Conservation (phyloP, 1,140 invertebrate genomes). For the Bombus sylvicola region DNA sequence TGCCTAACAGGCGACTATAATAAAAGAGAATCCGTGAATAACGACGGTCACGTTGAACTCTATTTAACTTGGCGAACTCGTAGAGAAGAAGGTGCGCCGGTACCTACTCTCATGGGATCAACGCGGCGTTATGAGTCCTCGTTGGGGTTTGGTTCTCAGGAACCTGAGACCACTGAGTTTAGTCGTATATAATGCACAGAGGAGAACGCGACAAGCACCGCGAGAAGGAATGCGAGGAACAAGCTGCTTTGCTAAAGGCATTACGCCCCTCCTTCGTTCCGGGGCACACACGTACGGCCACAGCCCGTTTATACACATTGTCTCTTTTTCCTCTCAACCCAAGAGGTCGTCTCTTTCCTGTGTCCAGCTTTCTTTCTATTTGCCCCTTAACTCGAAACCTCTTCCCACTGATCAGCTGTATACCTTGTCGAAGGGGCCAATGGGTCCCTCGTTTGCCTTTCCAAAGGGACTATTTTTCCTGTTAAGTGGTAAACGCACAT, state of each 20-base stretch:
- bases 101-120: conserved; percentile 41
- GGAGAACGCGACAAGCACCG: conserved; percentile 55
- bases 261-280: conserved; percentile 30
- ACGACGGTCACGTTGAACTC: conserved; percentile 24
- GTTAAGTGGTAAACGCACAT: background rate
- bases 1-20: background rate
- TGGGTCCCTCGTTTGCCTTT: background rate
- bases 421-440: background rate
- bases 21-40: conserved; percentile 31
- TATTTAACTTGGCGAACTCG: conserved; percentile 29
- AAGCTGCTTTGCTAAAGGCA: conserved; percentile 41
- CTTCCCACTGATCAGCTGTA: conserved; percentile 34
- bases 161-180: conserved; percentile 67
- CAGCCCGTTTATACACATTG: conserved; percentile 1
- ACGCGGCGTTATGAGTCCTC: conserved; percentile 55
- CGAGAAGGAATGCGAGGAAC: conserved; percentile 50
- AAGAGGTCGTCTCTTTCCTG: conserved; percentile 4
- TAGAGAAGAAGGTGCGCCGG: conserved; percentile 58
- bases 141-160: conserved; percentile 62
- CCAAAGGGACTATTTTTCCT: background rate
- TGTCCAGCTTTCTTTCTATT: conserved; percentile 50
- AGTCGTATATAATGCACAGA: conserved; percentile 64
- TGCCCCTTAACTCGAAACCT: conserved; percentile 27
- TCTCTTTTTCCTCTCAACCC: conserved; percentile 22
- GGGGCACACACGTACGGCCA: background rate